Evolutionary conservation across 2,888 invertebrate genomes (phyloP).

Genomic region (Eristalinus aeneus): DNA sequence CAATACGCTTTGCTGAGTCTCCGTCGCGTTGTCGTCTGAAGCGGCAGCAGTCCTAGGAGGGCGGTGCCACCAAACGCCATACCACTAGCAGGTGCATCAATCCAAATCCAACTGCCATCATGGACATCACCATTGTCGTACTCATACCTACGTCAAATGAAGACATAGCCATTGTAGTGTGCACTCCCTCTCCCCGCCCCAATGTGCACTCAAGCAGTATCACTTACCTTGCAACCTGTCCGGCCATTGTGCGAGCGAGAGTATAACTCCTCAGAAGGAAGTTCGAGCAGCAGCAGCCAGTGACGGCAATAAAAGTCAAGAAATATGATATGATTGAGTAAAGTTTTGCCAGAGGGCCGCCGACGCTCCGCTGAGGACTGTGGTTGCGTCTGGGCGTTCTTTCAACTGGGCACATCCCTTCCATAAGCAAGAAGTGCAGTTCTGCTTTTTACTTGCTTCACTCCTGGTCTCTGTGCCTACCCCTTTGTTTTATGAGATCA

Average conservation of each 20-base stretch:
- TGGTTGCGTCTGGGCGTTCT: slow-evolving; percentile 59
- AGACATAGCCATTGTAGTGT: slow-evolving; percentile 37
- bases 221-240: slow-evolving; percentile 54
- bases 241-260: slow-evolving; percentile 53
- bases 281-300: slow-evolving; percentile 27
- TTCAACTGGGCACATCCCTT: slow-evolving; percentile 57
- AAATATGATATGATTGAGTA: slow-evolving; percentile 69
- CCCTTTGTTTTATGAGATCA: slow-evolving; percentile 63
- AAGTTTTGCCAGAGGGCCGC: slow-evolving; percentile 24
- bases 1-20: not conserved
- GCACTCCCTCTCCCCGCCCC: slow-evolving; percentile 16
- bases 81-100: slow-evolving; percentile 44
- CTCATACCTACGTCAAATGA: slow-evolving; percentile 40
- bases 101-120: not conserved
- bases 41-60: not conserved
- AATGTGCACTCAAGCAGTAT: slow-evolving; percentile 25
- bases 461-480: slow-evolving; percentile 32
- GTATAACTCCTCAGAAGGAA: slow-evolving; percentile 42
- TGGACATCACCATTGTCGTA: slow-evolving; percentile 6
- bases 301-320: slow-evolving; percentile 65
- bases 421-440: not conserved
- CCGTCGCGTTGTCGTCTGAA: not conserved
- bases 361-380: slow-evolving; percentile 4
- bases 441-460: not conserved
- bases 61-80: slow-evolving; percentile 35